Base-by-base conservation (phyloP, 2,113 vertebrate genomes). In the Heterochromis multidens region DNA sequence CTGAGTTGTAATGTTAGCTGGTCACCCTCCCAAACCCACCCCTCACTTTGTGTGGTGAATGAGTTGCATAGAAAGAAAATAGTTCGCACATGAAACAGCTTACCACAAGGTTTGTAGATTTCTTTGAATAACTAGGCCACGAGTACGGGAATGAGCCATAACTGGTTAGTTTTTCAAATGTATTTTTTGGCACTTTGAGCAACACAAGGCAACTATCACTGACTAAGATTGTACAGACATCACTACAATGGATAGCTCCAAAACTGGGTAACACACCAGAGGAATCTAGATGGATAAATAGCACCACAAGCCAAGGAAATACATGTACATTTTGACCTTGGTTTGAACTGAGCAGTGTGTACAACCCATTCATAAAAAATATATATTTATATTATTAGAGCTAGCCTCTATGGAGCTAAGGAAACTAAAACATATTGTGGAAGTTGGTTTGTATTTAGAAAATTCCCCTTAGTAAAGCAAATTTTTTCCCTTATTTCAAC, bases 21-120 rank as follows among this genome's bases (percentile, higher is more conserved):
- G 1, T 43, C 43, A 49, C 67, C 12, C 37, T 10, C 37, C 37
- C 2, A n/a, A n/a, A n/a, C n/a, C n/a, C n/a, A 40, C 62, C 62
- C 62, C 35, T 23, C 14, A n/a, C n/a, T 0, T 67, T 67, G 63
- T 37, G 19, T 16, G 65, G 43, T 23, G 65, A 0, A 14, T 0
- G 65, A 46, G 65, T 3, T 11, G 37, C 40, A 72, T 1, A 29
- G 67, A 72, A 14, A 46, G 43, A 46, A 46, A 46, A 46, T 46
- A 46, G 8, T 46, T 46, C 13, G 12, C 4, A 10, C 37, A 40
- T 40, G 37, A 40, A 46, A 70, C 65, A 27, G 16, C 27, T 72
- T 16, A 49, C 65, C 23, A 49, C 40, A 49, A 0, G 1, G 46
- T 16, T 4, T 49, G 25, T 72, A 21, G 19, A 54, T 54, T 54